phyloP scores from a whole-genome alignment of 2,888 invertebrate genomes.

The Pammene fasciana region DNA sequence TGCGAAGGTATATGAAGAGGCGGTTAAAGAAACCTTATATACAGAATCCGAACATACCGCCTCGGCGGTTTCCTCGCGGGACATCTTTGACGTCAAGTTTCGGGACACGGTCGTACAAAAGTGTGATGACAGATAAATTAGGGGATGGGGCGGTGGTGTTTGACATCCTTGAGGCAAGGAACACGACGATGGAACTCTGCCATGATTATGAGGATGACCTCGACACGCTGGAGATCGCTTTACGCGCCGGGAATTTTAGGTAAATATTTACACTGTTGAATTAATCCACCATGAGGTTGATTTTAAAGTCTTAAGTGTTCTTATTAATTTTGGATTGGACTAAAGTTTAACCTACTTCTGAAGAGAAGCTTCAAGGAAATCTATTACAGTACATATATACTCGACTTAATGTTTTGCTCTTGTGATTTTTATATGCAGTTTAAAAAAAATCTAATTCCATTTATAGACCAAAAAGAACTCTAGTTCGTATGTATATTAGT shows the following conservation, averaged over 20 bases:
- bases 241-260: constrained; percentile 82
- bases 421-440: too few relatives aligned
- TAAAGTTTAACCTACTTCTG: too few relatives aligned
- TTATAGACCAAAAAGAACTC: too few relatives aligned
- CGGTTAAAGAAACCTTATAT: constrained; percentile 60
- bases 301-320: too few relatives aligned
- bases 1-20: constrained; percentile 81
- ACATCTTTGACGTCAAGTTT: constrained; percentile 69
- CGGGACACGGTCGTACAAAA: constrained; percentile 72
- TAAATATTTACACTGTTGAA: constrained; percentile 50
- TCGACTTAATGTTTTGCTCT: too few relatives aligned
- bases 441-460: too few relatives aligned
- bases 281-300: too few relatives aligned
- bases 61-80: constrained; percentile 68
- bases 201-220: constrained; percentile 77
- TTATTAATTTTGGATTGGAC: too few relatives aligned
- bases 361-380: too few relatives aligned
- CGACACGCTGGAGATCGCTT: constrained; percentile 76
- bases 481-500: neutral
- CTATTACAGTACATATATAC: too few relatives aligned
- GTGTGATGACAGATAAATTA: constrained; percentile 72
- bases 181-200: constrained; percentile 74
- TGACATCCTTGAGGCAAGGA: constrained; percentile 78
- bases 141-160: constrained; percentile 75
- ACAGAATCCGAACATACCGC: constrained; percentile 64